Evolutionary conservation across 1,140 invertebrate species (phyloP).

Genomic region (Phortica variegata): DNA sequence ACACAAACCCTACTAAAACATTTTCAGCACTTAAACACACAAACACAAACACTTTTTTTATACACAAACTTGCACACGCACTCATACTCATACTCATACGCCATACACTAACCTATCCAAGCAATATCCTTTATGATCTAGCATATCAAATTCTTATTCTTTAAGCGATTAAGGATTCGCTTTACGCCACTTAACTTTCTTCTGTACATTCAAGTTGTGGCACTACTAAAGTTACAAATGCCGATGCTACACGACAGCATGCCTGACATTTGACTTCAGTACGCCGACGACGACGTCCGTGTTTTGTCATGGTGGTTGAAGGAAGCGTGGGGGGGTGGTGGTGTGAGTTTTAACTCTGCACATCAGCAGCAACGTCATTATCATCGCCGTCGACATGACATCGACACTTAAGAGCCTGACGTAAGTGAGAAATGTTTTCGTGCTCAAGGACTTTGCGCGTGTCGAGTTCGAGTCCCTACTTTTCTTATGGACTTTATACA

Average conservation of each 20-base stretch:
- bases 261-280: constrained; percentile 37
- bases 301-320: no score
- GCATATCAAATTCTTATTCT: constrained; percentile 53
- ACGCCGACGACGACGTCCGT: constrained; percentile 8
- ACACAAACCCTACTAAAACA: no score
- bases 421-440: constrained; percentile 28
- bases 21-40: no score
- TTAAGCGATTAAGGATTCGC: constrained; percentile 53
- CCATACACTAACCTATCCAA: background rate
- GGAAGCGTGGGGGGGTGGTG: no score
- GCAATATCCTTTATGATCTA: constrained; percentile 45
- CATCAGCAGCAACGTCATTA: constrained; percentile 9
- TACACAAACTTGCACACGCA: no score
- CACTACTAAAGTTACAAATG: constrained; percentile 29
- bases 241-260: constrained; percentile 28
- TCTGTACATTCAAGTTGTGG: constrained; percentile 18
- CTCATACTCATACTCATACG: background rate
- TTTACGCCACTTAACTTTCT: constrained; percentile 55
- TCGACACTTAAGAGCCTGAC: constrained; percentile 20
- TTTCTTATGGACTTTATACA: background rate
- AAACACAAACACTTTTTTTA: no score
- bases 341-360: no score
- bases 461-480: background rate
- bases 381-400: constrained; percentile 29
- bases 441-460: constrained; percentile 45